phyloP scores from a whole-genome alignment of 2,113 vertebrate genomes.

The Alaudala cheleensis region DNA sequence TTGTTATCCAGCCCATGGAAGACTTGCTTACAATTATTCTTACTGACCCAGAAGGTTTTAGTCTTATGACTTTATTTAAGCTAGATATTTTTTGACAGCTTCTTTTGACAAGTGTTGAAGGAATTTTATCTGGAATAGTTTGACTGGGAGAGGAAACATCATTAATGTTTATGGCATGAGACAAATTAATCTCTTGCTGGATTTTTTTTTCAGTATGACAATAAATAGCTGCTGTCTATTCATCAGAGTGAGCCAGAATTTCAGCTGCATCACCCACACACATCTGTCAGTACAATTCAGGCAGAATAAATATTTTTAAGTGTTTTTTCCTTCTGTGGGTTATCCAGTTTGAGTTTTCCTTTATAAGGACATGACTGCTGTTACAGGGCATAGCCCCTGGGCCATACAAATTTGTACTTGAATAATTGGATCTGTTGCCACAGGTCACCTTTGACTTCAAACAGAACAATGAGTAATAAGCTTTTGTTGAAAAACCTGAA shows the following conservation, averaged over 20 bases:
- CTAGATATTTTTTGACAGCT: not conserved
- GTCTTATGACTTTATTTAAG: not conserved
- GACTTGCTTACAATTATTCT: not conserved
- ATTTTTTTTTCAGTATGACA: not conserved
- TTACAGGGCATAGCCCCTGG: not conserved
- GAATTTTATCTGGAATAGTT: not conserved
- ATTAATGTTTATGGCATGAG: not conserved
- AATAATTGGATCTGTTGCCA: not conserved
- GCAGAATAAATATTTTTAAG: conserved; percentile 30
- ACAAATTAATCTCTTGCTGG: not conserved
- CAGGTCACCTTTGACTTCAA: not conserved
- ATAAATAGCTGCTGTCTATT: not conserved
- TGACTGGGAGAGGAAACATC: not conserved
- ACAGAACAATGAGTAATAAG: not conserved
- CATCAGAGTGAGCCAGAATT: not conserved
- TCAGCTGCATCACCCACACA: not conserved
- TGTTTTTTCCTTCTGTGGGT: not conserved
- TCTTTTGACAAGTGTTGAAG: not conserved
- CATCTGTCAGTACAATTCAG: not conserved
- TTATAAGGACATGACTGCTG: not conserved
- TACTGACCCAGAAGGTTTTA: not conserved
- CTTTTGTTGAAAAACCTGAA: not conserved
- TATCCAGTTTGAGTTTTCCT: not conserved
- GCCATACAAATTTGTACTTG: not conserved
- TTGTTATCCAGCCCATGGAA: not conserved